Percentiles rank a stretch among this genome's conserved stretches.
These are phyloP conservation scores for Cuniculus paca DNA, from an alignment of 2,797 vertebrate genomes.

Conservation along the genomic window DNA sequence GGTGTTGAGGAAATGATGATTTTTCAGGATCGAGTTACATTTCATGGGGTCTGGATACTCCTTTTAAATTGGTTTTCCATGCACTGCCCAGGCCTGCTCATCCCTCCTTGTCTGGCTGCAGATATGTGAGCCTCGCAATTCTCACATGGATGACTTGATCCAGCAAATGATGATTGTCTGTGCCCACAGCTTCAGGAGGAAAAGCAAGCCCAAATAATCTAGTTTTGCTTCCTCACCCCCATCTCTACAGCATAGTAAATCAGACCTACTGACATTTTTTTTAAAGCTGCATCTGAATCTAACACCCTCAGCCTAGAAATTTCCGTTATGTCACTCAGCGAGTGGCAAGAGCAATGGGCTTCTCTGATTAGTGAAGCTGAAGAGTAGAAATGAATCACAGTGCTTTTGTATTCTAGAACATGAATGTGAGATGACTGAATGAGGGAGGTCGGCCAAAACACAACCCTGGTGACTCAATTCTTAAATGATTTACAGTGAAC, in stretches of 20 bases:
- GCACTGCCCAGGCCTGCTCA: not conserved
- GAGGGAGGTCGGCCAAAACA: slow-evolving; percentile 63
- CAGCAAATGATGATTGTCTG: slow-evolving; percentile 27
- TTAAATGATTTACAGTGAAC: slow-evolving; percentile 75
- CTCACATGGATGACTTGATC: not conserved
- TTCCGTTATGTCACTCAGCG: slow-evolving; percentile 23
- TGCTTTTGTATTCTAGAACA: slow-evolving; percentile 62
- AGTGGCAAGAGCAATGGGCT: slow-evolving; percentile 61
- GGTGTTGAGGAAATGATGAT: not conserved
- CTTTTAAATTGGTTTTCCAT: slow-evolving; percentile 5
- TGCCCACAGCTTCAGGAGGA: not conserved
- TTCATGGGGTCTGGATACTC: not conserved
- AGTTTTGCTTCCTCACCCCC: not conserved
- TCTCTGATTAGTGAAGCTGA: slow-evolving; percentile 66
- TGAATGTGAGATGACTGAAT: slow-evolving; percentile 53
- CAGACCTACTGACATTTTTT: slow-evolving; percentile 48
- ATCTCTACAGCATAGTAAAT: slow-evolving; percentile 49
- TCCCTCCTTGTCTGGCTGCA: not conserved
- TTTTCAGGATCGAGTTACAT: not conserved
- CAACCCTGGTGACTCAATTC: slow-evolving; percentile 37
- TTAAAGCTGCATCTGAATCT: slow-evolving; percentile 54
- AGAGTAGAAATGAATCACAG: slow-evolving; percentile 66
- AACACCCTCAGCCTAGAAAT: slow-evolving; percentile 68
- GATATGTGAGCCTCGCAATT: not conserved
- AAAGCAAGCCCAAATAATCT: not conserved